Evolutionary conservation across 2,113 vertebrate species (phyloP).

Genomic region (Perca fluviatilis): DNA sequence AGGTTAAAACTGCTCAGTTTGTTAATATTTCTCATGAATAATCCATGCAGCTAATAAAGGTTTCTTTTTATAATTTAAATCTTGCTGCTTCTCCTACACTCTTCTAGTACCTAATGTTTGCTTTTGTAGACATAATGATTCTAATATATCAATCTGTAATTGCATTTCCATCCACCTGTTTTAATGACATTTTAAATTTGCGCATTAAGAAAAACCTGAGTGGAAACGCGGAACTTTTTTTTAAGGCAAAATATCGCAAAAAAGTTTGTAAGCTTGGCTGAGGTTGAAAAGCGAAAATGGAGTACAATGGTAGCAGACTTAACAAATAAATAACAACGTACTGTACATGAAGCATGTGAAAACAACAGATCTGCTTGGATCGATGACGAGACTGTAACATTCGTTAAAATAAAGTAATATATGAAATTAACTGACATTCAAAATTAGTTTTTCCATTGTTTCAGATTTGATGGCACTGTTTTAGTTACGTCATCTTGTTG

Average conservation of each 20-base stretch:
- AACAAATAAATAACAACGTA: background rate
- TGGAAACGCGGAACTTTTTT: background rate
- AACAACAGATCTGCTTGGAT: background rate
- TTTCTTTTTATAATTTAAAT: background rate
- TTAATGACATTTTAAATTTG: background rate
- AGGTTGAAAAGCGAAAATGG: background rate
- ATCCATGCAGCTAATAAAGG: background rate
- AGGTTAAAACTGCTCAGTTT: background rate
- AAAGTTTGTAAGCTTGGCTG: background rate
- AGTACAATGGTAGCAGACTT: background rate
- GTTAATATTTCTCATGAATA: background rate
- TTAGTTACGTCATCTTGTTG: background rate
- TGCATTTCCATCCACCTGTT: background rate
- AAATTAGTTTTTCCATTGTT: background rate
- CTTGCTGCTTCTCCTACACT: background rate
- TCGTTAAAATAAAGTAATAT: background rate
- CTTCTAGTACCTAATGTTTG: background rate
- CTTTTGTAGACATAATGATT: background rate
- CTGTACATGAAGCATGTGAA: background rate
- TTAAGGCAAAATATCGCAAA: too few species aligned
- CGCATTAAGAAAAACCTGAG: background rate
- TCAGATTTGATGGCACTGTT: background rate
- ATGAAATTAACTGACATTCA: background rate
- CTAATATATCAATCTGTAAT: background rate
- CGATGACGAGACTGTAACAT: too few species aligned